phyloP scores from a whole-genome alignment of 2,113 vertebrate species.

The Nibea albiflora region DNA sequence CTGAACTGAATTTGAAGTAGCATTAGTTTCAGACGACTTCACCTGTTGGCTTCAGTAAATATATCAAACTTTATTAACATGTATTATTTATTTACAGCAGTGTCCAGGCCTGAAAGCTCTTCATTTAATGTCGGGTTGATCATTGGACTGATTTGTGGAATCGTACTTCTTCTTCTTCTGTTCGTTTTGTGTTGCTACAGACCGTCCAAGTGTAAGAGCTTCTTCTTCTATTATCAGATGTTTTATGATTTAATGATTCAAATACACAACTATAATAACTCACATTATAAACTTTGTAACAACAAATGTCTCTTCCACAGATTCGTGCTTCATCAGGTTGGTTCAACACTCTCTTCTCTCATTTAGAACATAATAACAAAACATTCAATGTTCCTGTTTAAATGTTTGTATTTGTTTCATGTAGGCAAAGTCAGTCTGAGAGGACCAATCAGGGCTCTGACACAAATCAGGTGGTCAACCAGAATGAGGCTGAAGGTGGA shows the following conservation, averaged over 20 bases:
- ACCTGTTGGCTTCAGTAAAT: not conserved
- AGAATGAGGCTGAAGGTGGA: not conserved
- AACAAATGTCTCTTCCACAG: slow-evolving; percentile 31
- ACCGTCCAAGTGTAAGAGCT: too few relatives aligned
- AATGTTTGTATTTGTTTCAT: not conserved
- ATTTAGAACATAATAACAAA: not conserved
- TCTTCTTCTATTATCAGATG: too few relatives aligned
- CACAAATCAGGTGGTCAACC: not conserved
- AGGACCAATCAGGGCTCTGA: slow-evolving; percentile 1
- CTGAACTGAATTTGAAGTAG: not conserved
- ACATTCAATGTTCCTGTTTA: not conserved
- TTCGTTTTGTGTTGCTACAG: too few relatives aligned
- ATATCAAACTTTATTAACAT: too few relatives aligned
- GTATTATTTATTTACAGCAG: too few relatives aligned
- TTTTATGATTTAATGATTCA: not conserved
- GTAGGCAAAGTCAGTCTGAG: not conserved
- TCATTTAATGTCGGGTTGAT: too few relatives aligned
- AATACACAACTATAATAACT: not conserved
- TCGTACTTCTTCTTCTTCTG: not conserved
- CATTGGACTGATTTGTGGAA: too few relatives aligned
- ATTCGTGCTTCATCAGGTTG: not conserved
- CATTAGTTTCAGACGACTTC: not conserved
- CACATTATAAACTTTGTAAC: not conserved
- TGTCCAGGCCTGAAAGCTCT: too few relatives aligned
- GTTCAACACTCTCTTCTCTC: accelerated